A percentile compares a stretch with the other conserved stretches of the same genome.
These are phyloP conservation scores for Pseudomyrmex flavicornis DNA, from an alignment of 1,140 invertebrate genomes.

Conservation along the genomic window DNA sequence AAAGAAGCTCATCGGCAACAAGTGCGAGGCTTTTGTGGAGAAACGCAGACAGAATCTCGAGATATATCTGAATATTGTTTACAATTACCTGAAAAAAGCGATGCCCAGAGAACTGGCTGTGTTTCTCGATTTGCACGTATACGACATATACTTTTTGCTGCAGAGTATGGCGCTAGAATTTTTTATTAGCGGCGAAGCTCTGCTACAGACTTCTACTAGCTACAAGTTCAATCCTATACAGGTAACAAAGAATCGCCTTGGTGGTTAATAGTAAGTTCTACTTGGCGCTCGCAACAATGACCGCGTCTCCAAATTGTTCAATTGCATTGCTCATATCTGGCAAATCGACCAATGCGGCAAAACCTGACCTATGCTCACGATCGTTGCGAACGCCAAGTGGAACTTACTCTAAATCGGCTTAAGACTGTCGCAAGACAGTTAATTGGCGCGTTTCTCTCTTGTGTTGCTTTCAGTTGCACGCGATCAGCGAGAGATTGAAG, in stretches of 20 bases:
- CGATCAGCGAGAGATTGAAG: constrained; percentile 94
- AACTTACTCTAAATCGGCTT: too few species aligned
- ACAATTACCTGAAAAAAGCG: constrained; percentile 90
- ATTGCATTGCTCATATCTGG: too few species aligned
- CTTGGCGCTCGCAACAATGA: background rate
- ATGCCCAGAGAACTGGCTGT: constrained; percentile 91
- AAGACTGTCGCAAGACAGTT: too few species aligned
- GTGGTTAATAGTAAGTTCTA: background rate
- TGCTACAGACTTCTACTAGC: constrained; percentile 87
- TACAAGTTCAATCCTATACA: constrained; percentile 90
- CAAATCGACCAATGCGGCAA: too few species aligned
- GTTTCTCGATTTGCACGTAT: constrained; percentile 93
- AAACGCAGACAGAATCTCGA: constrained; percentile 92
- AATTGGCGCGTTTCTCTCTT: too few species aligned
- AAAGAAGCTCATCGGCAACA: constrained; percentile 94
- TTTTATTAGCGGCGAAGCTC: constrained; percentile 89
- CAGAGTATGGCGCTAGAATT: constrained; percentile 91
- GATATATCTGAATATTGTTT: constrained; percentile 91
- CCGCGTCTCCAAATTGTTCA: too few species aligned
- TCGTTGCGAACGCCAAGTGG: too few species aligned
- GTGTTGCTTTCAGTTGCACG: constrained; percentile 90
- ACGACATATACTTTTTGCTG: constrained; percentile 93
- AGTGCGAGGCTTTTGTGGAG: constrained; percentile 93
- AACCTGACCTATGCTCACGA: too few species aligned
- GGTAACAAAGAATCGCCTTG: constrained; percentile 83